These are phyloP conservation scores for Drosophila phalerata DNA, from an alignment of 2,888 invertebrate species.

Conservation along the genomic window DNA sequence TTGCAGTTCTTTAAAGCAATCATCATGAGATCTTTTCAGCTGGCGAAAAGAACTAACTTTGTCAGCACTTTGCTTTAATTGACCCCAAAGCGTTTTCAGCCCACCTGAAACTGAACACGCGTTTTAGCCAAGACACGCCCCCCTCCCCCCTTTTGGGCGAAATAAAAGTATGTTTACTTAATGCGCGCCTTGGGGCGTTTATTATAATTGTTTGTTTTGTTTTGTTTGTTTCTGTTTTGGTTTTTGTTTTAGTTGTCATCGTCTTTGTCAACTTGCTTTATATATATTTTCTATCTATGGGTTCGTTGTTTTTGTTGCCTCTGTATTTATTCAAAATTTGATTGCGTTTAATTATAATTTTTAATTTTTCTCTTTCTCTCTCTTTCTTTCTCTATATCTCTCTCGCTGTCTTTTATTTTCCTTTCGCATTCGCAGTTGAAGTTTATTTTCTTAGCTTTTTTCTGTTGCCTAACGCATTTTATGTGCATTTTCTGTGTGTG, in stretches of 20 bases:
- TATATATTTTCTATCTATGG: constrained; percentile 58
- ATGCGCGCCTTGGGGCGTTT: constrained; percentile 45
- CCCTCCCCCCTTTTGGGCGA: neutral
- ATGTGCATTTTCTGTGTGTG: constrained; percentile 34
- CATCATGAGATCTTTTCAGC: constrained; percentile 10
- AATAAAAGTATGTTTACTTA: constrained; percentile 33
- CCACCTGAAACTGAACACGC: constrained; percentile 17
- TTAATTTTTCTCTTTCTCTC: constrained; percentile 6
- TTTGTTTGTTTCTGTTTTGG: constrained; percentile 21
- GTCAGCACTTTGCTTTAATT: constrained; percentile 28
- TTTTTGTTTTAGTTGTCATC: constrained; percentile 24
- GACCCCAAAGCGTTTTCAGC: constrained; percentile 32
- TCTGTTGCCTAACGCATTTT: constrained; percentile 29
- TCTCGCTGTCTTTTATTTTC: neutral
- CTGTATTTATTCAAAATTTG: constrained; percentile 66
- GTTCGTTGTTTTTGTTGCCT: constrained; percentile 27
- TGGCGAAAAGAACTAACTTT: constrained; percentile 9
- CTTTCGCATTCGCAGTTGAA: constrained; percentile 20
- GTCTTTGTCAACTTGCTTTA: constrained; percentile 31
- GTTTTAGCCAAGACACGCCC: constrained; percentile 15
- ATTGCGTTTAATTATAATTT: constrained; percentile 72
- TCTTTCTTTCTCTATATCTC: neutral
- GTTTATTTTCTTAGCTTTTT: constrained; percentile 50
- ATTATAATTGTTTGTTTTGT: constrained; percentile 63
- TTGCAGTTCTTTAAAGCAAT: constrained; percentile 16